Evolutionary conservation across 2,797 vertebrate genomes (phyloP).

Genomic region (Alcedo atthis): DNA sequence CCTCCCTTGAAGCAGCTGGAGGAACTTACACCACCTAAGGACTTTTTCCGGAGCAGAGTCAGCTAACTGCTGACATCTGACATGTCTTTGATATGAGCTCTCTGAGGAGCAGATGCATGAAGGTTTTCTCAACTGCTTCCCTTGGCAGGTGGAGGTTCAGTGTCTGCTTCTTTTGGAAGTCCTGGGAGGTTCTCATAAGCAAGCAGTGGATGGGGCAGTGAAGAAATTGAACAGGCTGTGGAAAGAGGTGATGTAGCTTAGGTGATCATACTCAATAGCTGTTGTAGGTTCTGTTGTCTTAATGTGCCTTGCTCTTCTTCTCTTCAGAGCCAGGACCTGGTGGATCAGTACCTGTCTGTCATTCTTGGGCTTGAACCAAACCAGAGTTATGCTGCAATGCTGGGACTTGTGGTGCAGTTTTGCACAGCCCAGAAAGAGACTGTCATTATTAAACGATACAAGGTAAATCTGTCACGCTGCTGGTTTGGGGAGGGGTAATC

Average conservation of each 20-base stretch:
- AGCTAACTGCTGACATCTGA: neutral
- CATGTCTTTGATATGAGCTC: neutral
- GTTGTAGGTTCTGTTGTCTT: neutral
- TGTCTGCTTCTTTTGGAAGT: conserved; percentile 91
- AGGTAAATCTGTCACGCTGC: conserved; percentile 74
- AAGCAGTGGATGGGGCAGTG: conserved; percentile 83
- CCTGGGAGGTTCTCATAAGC: conserved; percentile 89
- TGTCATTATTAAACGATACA: conserved; percentile 85
- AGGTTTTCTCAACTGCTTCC: neutral
- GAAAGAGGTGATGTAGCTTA: conserved; percentile 82
- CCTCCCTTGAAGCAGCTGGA: neutral
- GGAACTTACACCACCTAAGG: neutral
- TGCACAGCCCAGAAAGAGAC: conserved; percentile 88
- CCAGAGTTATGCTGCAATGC: conserved; percentile 83
- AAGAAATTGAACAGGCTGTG: conserved; percentile 90
- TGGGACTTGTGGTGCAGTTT: conserved; percentile 90
- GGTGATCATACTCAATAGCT: neutral
- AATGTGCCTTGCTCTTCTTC: neutral
- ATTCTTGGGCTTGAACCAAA: conserved; percentile 89
- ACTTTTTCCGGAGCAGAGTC: neutral
- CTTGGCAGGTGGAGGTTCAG: conserved; percentile 91
- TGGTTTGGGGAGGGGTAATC: neutral
- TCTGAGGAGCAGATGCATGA: neutral
- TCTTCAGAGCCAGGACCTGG: conserved; percentile 87
- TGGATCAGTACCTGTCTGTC: conserved; percentile 88